Evolutionary conservation across 2,888 invertebrate species (phyloP), one percentile per base, ranked within the genome.

Genomic region (Tenthredo amoena): DNA sequence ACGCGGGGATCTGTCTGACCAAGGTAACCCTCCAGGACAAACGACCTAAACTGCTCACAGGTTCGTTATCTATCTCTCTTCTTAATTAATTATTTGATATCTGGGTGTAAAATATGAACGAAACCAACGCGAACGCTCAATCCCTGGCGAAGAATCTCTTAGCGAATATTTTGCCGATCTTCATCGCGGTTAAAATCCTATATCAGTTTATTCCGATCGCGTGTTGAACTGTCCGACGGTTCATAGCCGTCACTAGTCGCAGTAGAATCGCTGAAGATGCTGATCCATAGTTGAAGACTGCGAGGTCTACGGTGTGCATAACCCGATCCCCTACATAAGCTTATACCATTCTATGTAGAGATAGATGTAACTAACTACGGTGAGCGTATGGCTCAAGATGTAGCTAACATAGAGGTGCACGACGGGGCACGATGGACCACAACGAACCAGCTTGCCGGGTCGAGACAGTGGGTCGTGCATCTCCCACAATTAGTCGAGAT

Each of bases 401-500:
- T 81, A 81, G 62, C n/a, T 40, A 62, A 55, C 58, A 55, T 43
- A 37, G 50, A 65, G 72, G 55, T 26, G 50, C 50, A 43, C 74
- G 21, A 74, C 31, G 55, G 74, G 47, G 40, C 34, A 55, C 43
- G 37, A 31, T 26, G 71, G 68, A 47, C n/a, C 71, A 47, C 84
- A n/a, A 68, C 58, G 74, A 55, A 43, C 37, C 21, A 37, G 58
- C 83, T 34, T 34, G 82, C 58, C 72, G 34, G 62, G 68, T 37
- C 68, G 88, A 89, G 90, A 89, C 89, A 91, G 91, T 91, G 90
- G 91, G 90, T 93, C 93, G 93, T 93, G 93, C 91, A 93, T 92
- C 93, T 92, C 90, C 89, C 91, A 90, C 92, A 93, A 93, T 93
- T 93, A 93, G 93, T 92, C 92, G 91, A 91, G 92, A 93, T 93